Percentiles rank a stretch among this genome's conserved stretches.
Evolutionary conservation across 1,140 invertebrate species (phyloP).

Genomic region (Formica exsecta): DNA sequence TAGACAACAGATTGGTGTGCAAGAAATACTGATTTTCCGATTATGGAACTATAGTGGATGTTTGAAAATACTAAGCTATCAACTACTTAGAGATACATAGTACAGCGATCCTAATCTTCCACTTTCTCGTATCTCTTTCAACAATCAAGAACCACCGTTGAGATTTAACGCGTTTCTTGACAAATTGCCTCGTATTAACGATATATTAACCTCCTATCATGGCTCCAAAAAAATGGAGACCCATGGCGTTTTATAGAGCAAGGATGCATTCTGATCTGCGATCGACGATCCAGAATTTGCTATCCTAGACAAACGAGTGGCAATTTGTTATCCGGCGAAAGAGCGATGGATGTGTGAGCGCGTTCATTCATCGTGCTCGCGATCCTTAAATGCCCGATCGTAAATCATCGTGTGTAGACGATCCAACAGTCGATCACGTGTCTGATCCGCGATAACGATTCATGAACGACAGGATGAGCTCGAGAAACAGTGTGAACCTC

Average conservation of each 20-base stretch:
- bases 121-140: slow-evolving; percentile 23
- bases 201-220: slow-evolving; percentile 22
- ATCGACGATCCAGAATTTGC: slow-evolving; percentile 48
- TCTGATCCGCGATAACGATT: slow-evolving; percentile 64
- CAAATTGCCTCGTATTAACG: slow-evolving; percentile 41
- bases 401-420: slow-evolving; percentile 63
- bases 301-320: slow-evolving; percentile 50
- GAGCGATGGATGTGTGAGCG: slow-evolving; percentile 60
- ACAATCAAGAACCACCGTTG: slow-evolving; percentile 24
- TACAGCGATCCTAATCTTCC: slow-evolving; percentile 16
- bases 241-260: not conserved
- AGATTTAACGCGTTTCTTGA: slow-evolving; percentile 25
- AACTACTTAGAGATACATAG: not conserved
- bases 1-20: slow-evolving; percentile 12
- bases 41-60: slow-evolving; percentile 6
- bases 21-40: slow-evolving; percentile 42
- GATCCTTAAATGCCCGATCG: slow-evolving; percentile 59
- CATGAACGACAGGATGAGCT: slow-evolving; percentile 55
- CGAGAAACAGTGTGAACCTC: not conserved
- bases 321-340: slow-evolving; percentile 66
- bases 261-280: slow-evolving; percentile 30
- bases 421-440: slow-evolving; percentile 38
- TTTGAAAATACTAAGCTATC: not conserved
- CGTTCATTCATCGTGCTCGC: slow-evolving; percentile 50
- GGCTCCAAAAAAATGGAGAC: not conserved